These are phyloP conservation scores for Spheniscus mendiculus DNA, from an alignment of 2,113 vertebrate species.

Conservation along the genomic window DNA sequence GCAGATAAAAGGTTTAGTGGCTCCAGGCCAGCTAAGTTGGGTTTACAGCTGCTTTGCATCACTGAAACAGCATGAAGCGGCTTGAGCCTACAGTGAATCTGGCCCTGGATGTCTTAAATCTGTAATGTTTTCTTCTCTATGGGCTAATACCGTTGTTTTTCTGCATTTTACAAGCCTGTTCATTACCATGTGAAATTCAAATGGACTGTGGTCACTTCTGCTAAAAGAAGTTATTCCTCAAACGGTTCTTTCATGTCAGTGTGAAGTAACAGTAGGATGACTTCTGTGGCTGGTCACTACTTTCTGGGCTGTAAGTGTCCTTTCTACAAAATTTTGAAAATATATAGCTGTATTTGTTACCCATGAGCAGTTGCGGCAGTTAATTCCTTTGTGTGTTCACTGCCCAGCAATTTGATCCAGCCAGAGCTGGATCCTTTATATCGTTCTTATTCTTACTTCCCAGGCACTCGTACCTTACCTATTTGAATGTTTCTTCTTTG, in stretches of 20 bases:
- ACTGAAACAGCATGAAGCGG: background rate
- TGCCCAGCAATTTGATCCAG: background rate
- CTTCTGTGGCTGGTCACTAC: background rate
- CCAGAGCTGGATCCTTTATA: background rate
- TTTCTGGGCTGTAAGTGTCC: background rate
- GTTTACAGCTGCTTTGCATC: conserved; percentile 33
- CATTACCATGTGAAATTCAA: background rate
- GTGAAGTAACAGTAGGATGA: background rate
- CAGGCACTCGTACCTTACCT: background rate
- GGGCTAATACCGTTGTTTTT: background rate
- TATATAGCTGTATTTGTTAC: background rate
- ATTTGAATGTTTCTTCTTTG: background rate
- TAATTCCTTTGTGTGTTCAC: background rate
- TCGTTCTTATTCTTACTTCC: background rate
- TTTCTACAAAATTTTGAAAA: background rate
- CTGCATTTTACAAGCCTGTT: background rate
- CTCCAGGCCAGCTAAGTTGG: background rate
- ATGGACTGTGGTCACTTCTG: background rate
- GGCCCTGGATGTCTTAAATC: background rate
- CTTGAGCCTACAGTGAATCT: background rate
- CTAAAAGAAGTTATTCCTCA: background rate
- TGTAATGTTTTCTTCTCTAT: conserved; percentile 4
- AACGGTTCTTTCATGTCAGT: background rate
- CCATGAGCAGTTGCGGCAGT: background rate
- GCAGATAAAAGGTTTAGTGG: background rate